phyloP scores from a whole-genome alignment of 2,888 invertebrate genomes.

The Apotomis turbidana region DNA sequence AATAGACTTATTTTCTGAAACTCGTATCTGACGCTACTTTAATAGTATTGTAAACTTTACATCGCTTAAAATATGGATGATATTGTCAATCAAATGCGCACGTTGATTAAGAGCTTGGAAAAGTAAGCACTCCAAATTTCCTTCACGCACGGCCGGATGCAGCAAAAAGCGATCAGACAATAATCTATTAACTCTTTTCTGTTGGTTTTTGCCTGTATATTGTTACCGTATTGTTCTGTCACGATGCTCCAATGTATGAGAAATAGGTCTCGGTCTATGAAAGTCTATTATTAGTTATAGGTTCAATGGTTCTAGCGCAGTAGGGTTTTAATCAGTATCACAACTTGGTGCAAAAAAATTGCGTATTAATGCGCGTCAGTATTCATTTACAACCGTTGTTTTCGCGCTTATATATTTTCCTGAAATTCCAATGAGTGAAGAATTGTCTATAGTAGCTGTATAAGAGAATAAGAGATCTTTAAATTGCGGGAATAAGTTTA shows the following conservation, averaged over 20 bases:
- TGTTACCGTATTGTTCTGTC: constrained; percentile 34
- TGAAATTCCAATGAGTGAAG: too few species aligned
- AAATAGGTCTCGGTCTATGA: constrained; percentile 41
- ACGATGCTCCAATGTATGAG: constrained; percentile 36
- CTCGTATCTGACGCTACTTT: background rate
- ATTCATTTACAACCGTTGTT: too few species aligned
- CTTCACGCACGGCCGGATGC: constrained; percentile 24
- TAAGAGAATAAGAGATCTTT: too few species aligned
- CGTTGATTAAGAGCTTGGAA: background rate
- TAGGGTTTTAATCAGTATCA: constrained; percentile 12
- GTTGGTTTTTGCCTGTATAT: constrained; percentile 28
- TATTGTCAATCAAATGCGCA: background rate
- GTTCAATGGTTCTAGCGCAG: constrained; percentile 33
- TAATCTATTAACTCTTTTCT: constrained; percentile 34
- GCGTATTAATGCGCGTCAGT: background rate
- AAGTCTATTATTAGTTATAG: constrained; percentile 42
- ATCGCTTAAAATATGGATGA: background rate
- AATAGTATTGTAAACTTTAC: background rate
- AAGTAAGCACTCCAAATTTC: background rate
- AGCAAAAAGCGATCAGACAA: constrained; percentile 23
- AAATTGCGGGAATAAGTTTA: too few species aligned
- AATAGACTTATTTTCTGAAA: too few species aligned
- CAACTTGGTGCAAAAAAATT: background rate
- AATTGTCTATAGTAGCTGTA: too few species aligned
- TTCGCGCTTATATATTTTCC: too few species aligned